A percentile compares a stretch with the other conserved stretches of the same genome.
Conservation (phyloP, 2,888 invertebrate genomes). For the Lithophane socia region DNA sequence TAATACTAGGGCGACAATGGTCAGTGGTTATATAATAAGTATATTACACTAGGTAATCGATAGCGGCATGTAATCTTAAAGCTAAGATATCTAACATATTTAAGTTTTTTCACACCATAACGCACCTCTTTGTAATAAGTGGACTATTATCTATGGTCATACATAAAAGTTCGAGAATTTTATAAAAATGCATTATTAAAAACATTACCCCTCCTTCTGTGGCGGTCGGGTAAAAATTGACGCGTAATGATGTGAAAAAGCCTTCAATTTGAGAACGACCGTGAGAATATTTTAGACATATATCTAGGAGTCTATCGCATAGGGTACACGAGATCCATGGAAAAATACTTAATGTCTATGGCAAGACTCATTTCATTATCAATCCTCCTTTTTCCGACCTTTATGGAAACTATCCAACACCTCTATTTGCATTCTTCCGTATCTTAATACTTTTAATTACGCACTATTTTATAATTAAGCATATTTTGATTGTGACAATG, state of each 20-base stretch:
- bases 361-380: slow-evolving; percentile 61
- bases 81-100: slow-evolving; percentile 50
- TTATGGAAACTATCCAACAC: slow-evolving; percentile 1
- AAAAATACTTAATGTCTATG: slow-evolving; percentile 67
- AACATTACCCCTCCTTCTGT: too few species aligned
- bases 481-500: slow-evolving; percentile 11
- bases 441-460: background rate
- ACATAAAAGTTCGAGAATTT: background rate
- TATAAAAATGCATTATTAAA: slow-evolving; percentile 35
- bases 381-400: slow-evolving; percentile 23
- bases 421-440: slow-evolving; percentile 43
- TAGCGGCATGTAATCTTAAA: slow-evolving; percentile 63
- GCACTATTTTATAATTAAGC: background rate
- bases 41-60: slow-evolving; percentile 67
- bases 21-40: slow-evolving; percentile 67
- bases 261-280: slow-evolving; percentile 33
- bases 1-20: slow-evolving; percentile 73
- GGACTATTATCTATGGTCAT: slow-evolving; percentile 15
- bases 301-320: slow-evolving; percentile 50
- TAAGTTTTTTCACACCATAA: slow-evolving; percentile 17
- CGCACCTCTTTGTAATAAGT: slow-evolving; percentile 6
- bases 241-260: slow-evolving; percentile 19
- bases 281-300: slow-evolving; percentile 62
- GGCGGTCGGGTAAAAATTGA: background rate
- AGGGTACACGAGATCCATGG: slow-evolving; percentile 67